phyloP scores from a whole-genome alignment of 2,797 vertebrate species.

The Enteromius unitaeniatus region DNA sequence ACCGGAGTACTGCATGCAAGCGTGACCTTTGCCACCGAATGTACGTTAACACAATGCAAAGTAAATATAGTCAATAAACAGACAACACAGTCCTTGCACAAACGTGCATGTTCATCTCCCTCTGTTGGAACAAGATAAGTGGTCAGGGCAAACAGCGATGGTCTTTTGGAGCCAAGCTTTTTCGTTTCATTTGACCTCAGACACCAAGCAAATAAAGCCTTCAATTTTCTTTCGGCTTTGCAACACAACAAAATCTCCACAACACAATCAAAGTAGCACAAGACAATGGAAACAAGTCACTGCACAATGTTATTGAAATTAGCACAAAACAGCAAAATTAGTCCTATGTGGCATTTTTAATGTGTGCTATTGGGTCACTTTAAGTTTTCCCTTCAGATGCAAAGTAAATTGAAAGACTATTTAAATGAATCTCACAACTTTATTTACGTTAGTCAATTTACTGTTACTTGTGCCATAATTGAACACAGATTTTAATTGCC shows the following conservation, averaged over 20 bases:
- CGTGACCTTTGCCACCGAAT: neutral
- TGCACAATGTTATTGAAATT: neutral
- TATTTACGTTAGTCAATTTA: neutral
- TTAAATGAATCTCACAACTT: neutral
- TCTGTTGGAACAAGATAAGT: constrained; percentile 69
- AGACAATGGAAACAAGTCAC: neutral
- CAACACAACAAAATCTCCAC: neutral
- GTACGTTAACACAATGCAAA: neutral
- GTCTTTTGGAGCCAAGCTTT: constrained; percentile 59
- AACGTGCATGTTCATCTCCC: constrained; percentile 46
- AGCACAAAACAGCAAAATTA: neutral
- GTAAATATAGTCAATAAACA: neutral
- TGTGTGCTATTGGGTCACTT: neutral
- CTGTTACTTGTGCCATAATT: neutral
- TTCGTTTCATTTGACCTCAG: constrained; percentile 66
- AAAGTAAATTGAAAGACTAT: neutral
- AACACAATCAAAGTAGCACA: neutral
- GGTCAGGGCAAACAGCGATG: constrained; percentile 57
- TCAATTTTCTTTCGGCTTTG: constrained; percentile 29
- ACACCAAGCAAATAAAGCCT: constrained; percentile 64
- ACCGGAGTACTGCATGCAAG: neutral
- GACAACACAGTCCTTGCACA: constrained; percentile 18
- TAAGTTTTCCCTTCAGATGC: neutral
- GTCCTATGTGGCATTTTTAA: neutral
- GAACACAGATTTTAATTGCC: neutral